These are phyloP conservation scores for Balaenoptera acutorostrata DNA, from an alignment of 2,113 vertebrate species.

Conservation along the genomic window DNA sequence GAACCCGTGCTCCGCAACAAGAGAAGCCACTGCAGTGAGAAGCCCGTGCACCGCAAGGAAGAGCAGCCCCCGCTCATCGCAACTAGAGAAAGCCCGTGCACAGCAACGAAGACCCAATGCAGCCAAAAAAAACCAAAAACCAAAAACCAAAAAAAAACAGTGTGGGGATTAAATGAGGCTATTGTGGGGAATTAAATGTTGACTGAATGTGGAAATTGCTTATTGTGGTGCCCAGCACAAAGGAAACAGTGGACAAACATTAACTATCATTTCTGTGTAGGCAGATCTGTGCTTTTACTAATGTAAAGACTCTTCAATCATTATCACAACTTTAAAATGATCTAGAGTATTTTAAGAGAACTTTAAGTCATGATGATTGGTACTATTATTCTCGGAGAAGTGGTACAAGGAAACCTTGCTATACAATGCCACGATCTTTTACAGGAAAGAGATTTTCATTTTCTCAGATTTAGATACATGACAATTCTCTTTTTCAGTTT, in stretches of 20 bases:
- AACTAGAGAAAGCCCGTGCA: no score
- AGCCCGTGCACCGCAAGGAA: no score
- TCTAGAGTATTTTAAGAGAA: neutral
- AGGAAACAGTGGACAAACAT: neutral
- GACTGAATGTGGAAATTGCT: neutral
- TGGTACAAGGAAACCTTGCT: neutral
- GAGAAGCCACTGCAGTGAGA: no score
- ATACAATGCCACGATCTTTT: neutral
- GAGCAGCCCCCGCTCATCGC: rapidly evolving
- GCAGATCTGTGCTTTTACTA: neutral
- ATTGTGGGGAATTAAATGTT: neutral
- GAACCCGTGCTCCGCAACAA: rapidly evolving
- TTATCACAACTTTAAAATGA: neutral
- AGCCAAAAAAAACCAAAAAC: no score
- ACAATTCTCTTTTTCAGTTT: neutral
- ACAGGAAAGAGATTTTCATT: neutral
- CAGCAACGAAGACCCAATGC: no score
- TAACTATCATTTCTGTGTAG: neutral
- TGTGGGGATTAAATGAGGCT: neutral
- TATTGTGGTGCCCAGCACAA: neutral
- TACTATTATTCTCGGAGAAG: slow-evolving; percentile 1
- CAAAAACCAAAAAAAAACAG: neutral
- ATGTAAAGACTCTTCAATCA: neutral
- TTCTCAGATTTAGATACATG: neutral
- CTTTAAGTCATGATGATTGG: neutral